A percentile compares a stretch with the other conserved stretches of the same genome.
These are phyloP conservation scores for Glaucomys volans DNA, from an alignment of 2,113 vertebrate genomes.

Conservation along the genomic window DNA sequence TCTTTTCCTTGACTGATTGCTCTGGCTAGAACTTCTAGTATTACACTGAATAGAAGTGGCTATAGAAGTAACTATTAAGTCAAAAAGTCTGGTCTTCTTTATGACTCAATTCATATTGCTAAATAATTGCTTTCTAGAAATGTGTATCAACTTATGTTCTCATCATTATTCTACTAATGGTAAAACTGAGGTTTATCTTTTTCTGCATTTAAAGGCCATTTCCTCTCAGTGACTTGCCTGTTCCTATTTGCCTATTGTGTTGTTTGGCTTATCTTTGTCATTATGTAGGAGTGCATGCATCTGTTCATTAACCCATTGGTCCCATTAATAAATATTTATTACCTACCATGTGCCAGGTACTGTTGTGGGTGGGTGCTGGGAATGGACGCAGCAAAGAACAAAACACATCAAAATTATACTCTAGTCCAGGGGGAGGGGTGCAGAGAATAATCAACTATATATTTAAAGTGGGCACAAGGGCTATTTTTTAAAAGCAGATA, in stretches of 20 bases:
- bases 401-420: neutral
- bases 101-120: slow-evolving; percentile 31
- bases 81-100: slow-evolving; percentile 1
- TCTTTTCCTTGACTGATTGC: neutral
- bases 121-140: slow-evolving; percentile 43
- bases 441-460: neutral
- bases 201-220: neutral
- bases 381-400: neutral
- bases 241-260: neutral
- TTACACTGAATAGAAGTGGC: neutral
- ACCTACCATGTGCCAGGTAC: neutral
- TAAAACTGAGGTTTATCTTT: neutral
- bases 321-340: slow-evolving; percentile 15
- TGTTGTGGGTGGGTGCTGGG: neutral
- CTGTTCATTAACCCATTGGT: slow-evolving; percentile 19
- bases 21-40: neutral
- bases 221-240: neutral
- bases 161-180: neutral
- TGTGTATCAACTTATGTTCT: neutral
- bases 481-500: neutral
- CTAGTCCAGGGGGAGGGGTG: no score
- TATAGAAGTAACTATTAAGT: slow-evolving; percentile 13
- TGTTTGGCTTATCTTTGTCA: slow-evolving; percentile 32
- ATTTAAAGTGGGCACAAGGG: neutral
- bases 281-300: slow-evolving; percentile 6